Evolutionary conservation across 2,797 vertebrate genomes (phyloP).

Genomic region (Galaxias olidus): DNA sequence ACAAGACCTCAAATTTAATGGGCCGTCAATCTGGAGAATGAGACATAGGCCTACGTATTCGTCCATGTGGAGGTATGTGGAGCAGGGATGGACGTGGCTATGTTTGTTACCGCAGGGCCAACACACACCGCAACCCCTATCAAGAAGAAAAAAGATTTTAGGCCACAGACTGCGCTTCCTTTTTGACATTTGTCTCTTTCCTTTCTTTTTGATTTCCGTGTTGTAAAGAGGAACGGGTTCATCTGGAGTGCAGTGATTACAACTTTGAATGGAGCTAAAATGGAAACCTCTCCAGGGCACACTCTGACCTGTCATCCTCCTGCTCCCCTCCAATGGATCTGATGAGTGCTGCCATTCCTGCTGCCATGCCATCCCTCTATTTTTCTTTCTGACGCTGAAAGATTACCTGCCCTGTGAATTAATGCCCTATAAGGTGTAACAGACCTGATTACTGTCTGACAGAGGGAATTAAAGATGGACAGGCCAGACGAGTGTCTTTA

Average conservation of each 20-base stretch:
- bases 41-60: not conserved
- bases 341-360: slow-evolving; percentile 68
- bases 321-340: slow-evolving; percentile 75
- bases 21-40: slow-evolving; percentile 3
- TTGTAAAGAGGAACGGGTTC: slow-evolving; percentile 79
- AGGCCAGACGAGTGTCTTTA: slow-evolving; percentile 47
- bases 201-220: slow-evolving; percentile 29
- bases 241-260: slow-evolving; percentile 87
- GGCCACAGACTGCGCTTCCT: not conserved
- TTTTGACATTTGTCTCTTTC: not conserved
- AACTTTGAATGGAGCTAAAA: slow-evolving; percentile 85
- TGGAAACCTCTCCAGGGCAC: slow-evolving; percentile 87
- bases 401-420: slow-evolving; percentile 87
- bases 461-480: slow-evolving; percentile 81
- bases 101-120: not conserved
- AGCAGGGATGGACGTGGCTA: not conserved
- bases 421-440: slow-evolving; percentile 93
- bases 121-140: not conserved
- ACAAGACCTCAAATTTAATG: slow-evolving; percentile 32
- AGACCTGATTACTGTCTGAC: slow-evolving; percentile 93
- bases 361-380: slow-evolving; percentile 7
- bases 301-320: slow-evolving; percentile 85
- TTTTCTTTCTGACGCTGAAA: slow-evolving; percentile 83
- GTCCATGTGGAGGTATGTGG: slow-evolving; percentile 9
- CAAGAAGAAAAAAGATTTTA: not conserved